phyloP scores from a whole-genome alignment of 2,797 vertebrate genomes.

The Phoeniculus purpureus region DNA sequence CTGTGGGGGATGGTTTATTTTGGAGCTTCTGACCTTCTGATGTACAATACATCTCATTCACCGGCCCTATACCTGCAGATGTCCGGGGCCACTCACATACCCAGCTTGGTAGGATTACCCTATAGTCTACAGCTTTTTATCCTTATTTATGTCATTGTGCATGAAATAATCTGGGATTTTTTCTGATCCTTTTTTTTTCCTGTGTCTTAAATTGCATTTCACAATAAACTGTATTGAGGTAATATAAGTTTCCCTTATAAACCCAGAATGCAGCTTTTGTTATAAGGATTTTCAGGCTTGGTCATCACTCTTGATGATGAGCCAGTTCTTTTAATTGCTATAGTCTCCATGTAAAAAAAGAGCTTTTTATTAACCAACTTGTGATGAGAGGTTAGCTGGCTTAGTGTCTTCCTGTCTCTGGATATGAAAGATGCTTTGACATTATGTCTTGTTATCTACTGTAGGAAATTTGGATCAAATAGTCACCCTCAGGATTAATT shows the following conservation, averaged over 20 bases:
- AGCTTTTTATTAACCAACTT: slow-evolving; percentile 54
- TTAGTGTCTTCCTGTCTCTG: slow-evolving; percentile 2
- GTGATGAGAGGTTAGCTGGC: slow-evolving; percentile 25
- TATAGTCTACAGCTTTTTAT: not conserved
- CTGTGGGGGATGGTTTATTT: not conserved
- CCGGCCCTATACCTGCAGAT: not conserved
- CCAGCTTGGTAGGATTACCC: not conserved
- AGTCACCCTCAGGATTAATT: slow-evolving; percentile 41
- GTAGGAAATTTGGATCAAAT: slow-evolving; percentile 41
- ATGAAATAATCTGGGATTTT: not conserved
- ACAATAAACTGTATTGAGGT: not conserved
- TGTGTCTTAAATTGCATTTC: slow-evolving; percentile 31
- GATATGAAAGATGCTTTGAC: not conserved
- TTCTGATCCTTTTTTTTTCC: not conserved
- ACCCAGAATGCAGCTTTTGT: slow-evolving; percentile 27
- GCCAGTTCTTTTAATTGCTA: slow-evolving; percentile 51
- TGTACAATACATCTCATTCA: not conserved
- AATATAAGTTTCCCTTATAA: slow-evolving; percentile 36
- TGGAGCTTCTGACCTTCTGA: not conserved
- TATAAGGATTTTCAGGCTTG: slow-evolving; percentile 2
- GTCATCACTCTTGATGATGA: slow-evolving; percentile 30
- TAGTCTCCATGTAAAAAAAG: not conserved
- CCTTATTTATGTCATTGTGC: not conserved
- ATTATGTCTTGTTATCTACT: not conserved
- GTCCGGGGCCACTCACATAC: not conserved